Percentiles rank a stretch among this genome's conserved stretches.
Conservation (phyloP, 23 tunicate species). For the Halocynthia roretzi region DNA sequence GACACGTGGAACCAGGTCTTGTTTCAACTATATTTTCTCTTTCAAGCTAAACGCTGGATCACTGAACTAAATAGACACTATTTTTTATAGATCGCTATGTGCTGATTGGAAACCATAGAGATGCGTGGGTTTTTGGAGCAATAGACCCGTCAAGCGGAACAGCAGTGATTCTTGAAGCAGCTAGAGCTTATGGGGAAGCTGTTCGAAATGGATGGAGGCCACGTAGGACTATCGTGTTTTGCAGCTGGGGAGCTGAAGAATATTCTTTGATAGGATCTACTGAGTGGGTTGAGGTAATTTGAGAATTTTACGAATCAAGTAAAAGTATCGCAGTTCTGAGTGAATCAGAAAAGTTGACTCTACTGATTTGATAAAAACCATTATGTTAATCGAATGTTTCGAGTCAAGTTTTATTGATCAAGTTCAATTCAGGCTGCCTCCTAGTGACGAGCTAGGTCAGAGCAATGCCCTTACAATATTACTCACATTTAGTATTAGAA, state of each 20-base stretch:
- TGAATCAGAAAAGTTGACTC: too few relatives aligned
- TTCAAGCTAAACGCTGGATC: background rate
- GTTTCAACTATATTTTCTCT: background rate
- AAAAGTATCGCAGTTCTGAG: background rate
- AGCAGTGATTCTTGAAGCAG: conserved; percentile 50
- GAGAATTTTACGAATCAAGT: background rate
- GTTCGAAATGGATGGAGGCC: conserved; percentile 76
- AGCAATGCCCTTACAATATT: too few relatives aligned
- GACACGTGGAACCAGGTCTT: conserved; percentile 12
- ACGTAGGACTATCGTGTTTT: conserved; percentile 59
- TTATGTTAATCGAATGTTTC: too few relatives aligned
- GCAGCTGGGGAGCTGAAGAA: conserved; percentile 91
- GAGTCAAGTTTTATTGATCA: too few relatives aligned
- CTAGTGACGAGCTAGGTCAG: too few relatives aligned
- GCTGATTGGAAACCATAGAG: conserved; percentile 73
- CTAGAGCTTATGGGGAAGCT: conserved; percentile 42
- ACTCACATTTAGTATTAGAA: too few relatives aligned
- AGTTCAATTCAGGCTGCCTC: too few relatives aligned
- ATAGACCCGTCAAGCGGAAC: conserved; percentile 90
- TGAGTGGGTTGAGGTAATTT: conserved; percentile 82
- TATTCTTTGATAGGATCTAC: conserved; percentile 78
- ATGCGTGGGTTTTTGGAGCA: conserved; percentile 93
- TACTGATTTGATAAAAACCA: too few relatives aligned
- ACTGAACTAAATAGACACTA: background rate
- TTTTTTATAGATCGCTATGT: conserved; percentile 58